phyloP scores from a whole-genome alignment of 2,113 vertebrate species.

The Aix galericulata region DNA sequence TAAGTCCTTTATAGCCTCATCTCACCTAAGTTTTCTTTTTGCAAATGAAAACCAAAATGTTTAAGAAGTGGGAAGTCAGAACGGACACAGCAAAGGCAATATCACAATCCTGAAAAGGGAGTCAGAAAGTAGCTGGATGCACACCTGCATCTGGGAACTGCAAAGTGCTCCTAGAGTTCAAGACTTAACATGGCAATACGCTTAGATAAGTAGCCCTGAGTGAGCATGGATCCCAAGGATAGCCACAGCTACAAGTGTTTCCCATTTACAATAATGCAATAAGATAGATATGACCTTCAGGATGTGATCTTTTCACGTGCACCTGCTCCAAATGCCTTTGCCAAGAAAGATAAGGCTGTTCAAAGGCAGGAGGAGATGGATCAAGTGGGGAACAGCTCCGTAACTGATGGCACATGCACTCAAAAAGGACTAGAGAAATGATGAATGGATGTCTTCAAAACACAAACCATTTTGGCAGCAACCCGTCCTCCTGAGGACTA shows the following conservation, averaged over 20 bases:
- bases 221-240: neutral
- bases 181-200: neutral
- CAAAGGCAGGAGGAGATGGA: neutral
- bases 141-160: neutral
- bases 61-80: neutral
- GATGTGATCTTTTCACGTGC: fast-evolving
- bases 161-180: neutral
- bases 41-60: neutral
- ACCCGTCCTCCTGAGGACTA: neutral
- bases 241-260: neutral
- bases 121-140: neutral
- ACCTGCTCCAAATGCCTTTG: neutral
- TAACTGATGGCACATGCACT: fast-evolving
- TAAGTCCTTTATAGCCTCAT: neutral
- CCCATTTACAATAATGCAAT: neutral
- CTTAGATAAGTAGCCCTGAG: fast-evolving
- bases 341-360: neutral
- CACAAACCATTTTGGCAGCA: neutral
- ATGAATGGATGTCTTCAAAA: neutral
- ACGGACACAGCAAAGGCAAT: neutral
- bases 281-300: neutral
- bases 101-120: neutral
- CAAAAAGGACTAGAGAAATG: neutral
- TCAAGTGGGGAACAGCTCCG: neutral
- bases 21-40: neutral